A percentile compares a stretch with the other conserved stretches of the same genome.
Evolutionary conservation across 1,140 invertebrate species (phyloP).

Genomic region (Proctacanthus coquilletti): DNA sequence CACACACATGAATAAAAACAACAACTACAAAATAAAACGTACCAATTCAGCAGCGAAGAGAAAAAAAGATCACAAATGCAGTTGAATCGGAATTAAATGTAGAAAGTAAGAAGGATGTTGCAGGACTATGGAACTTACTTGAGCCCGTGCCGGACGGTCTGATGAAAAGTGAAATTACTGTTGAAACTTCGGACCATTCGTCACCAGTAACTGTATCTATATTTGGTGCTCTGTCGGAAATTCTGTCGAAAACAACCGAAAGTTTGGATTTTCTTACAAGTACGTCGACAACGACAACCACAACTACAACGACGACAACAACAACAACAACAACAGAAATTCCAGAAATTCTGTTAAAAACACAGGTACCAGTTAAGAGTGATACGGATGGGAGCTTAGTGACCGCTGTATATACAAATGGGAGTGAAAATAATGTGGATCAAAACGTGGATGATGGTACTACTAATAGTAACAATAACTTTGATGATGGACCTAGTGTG

Average conservation of each 20-base stretch:
- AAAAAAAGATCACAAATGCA: no score
- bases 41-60: no score
- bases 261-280: conserved; percentile 3
- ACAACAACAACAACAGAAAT: conserved; percentile 3
- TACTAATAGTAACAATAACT: neutral
- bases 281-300: conserved; percentile 5
- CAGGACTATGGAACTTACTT: conserved; percentile 5
- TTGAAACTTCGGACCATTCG: conserved; percentile 34
- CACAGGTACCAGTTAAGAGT: conserved; percentile 2
- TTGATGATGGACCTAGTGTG: no score
- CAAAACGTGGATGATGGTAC: neutral
- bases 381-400: neutral
- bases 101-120: no score
- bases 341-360: neutral
- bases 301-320: conserved; percentile 5
- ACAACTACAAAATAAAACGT: no score
- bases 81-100: no score
- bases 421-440: neutral
- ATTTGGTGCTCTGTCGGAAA: conserved; percentile 37
- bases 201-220: conserved; percentile 37
- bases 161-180: conserved; percentile 22
- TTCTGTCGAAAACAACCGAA: conserved; percentile 18
- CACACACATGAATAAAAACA: no score
- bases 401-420: conserved; percentile 1
- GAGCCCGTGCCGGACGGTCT: conserved; percentile 4